Conservation (phyloP, 2,797 vertebrate genomes). For the Agapornis canus region DNA sequence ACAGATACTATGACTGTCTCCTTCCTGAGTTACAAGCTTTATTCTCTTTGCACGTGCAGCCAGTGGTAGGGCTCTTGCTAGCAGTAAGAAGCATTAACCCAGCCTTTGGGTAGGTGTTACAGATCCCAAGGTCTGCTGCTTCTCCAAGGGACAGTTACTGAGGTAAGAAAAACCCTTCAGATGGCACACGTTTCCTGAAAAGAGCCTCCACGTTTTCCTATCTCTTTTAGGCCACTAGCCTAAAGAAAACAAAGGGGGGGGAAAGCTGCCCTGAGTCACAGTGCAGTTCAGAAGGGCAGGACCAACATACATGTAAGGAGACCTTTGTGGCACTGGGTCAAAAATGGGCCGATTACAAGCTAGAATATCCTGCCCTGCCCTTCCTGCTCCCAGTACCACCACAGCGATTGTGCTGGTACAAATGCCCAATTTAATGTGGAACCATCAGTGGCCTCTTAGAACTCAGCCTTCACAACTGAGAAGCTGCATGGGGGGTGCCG, state of each 20-base stretch:
- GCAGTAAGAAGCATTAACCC: not conserved
- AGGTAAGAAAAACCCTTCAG: not conserved
- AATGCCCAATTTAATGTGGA: not conserved
- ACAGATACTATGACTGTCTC: not conserved
- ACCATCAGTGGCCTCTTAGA: not conserved
- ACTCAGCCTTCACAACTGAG: not conserved
- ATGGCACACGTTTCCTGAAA: not conserved
- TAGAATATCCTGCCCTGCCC: not conserved
- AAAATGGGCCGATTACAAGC: not conserved
- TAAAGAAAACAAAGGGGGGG: not conserved
- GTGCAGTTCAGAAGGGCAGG: not conserved
- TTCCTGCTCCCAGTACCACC: not conserved
- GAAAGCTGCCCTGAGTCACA: not conserved
- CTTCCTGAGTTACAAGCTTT: not conserved
- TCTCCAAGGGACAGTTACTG: not conserved
- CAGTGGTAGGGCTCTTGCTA: not conserved
- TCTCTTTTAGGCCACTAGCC: not conserved
- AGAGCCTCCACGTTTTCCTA: not conserved
- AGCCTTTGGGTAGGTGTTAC: not conserved
- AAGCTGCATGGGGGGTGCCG: rapidly evolving
- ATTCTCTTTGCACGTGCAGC: not conserved
- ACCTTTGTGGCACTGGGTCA: not conserved
- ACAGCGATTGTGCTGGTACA: rapidly evolving
- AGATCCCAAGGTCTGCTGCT: not conserved
- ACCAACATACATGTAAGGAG: not conserved